Evolutionary conservation across 2,888 invertebrate genomes (phyloP).

Genomic region (Melinaea marsaeus): DNA sequence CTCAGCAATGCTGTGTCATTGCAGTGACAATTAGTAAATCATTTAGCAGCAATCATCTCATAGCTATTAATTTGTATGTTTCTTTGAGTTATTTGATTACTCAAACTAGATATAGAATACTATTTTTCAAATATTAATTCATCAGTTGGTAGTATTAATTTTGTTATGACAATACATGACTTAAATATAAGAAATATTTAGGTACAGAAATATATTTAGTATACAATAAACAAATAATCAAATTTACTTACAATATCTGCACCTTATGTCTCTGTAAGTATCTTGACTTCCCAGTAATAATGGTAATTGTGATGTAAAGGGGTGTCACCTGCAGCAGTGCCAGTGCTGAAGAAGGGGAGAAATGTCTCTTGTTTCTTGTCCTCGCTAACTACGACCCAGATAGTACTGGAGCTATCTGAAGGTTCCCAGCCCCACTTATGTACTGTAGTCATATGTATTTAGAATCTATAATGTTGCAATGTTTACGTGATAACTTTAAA

Average conservation of each 20-base stretch:
- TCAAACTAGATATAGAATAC: no score
- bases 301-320: conserved; percentile 82
- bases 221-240: background rate
- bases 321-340: conserved; percentile 87
- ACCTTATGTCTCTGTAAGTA: conserved; percentile 88
- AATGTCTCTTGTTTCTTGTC: conserved; percentile 84
- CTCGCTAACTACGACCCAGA: conserved; percentile 65
- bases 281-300: conserved; percentile 94
- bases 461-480: background rate
- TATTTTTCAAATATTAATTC: no score
- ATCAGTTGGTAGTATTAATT: no score
- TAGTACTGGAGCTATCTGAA: conserved; percentile 38
- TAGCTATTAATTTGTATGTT: no score
- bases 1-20: no score
- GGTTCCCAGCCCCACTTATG: conserved; percentile 72
- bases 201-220: background rate
- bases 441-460: conserved; percentile 40
- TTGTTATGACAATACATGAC: no score
- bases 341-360: conserved; percentile 89
- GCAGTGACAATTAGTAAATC: no score
- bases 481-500: background rate
- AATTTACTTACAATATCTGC: conserved; percentile 88
- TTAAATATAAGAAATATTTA: no score
- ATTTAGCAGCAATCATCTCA: no score
- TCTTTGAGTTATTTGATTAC: no score